These are phyloP conservation scores for Campylorhamphus procurvoides DNA, from an alignment of 2,113 vertebrate genomes.

Conservation along the genomic window DNA sequence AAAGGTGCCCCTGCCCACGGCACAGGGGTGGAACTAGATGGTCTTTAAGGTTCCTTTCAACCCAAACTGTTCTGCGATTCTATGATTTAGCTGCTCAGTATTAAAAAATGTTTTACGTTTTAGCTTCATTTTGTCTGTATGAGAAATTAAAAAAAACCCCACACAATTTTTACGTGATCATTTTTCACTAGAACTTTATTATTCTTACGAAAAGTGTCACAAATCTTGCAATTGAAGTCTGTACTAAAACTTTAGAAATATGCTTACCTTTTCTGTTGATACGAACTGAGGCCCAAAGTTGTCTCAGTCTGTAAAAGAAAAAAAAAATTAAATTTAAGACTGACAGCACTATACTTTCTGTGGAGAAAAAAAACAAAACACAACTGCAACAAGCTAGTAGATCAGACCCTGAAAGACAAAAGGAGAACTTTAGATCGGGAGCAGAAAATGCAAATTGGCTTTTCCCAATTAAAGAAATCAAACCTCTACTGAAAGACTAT, in stretches of 20 bases:
- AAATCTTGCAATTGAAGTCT: neutral
- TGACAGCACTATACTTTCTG: neutral
- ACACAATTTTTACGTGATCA: neutral
- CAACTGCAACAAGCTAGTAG: neutral
- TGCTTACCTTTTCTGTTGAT: conserved; percentile 85
- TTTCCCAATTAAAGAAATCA: neutral
- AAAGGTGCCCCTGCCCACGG: neutral
- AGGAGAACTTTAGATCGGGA: neutral
- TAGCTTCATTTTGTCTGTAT: neutral
- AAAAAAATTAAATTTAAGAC: neutral
- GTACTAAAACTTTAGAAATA: neutral
- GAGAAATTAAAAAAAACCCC: neutral
- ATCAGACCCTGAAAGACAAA: neutral
- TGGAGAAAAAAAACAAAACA: neutral
- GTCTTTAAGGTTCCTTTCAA: neutral
- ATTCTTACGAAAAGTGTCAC: neutral
- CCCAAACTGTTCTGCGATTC: neutral
- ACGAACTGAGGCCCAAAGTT: conserved; percentile 80
- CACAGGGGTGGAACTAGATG: neutral
- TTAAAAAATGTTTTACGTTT: neutral
- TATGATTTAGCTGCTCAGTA: neutral
- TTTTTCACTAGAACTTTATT: neutral
- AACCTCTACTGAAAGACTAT: neutral
- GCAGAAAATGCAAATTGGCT: neutral
- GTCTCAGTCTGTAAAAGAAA: conserved; percentile 79